phyloP scores from a whole-genome alignment of 2,797 vertebrate genomes.

The Gymnothorax javanicus region DNA sequence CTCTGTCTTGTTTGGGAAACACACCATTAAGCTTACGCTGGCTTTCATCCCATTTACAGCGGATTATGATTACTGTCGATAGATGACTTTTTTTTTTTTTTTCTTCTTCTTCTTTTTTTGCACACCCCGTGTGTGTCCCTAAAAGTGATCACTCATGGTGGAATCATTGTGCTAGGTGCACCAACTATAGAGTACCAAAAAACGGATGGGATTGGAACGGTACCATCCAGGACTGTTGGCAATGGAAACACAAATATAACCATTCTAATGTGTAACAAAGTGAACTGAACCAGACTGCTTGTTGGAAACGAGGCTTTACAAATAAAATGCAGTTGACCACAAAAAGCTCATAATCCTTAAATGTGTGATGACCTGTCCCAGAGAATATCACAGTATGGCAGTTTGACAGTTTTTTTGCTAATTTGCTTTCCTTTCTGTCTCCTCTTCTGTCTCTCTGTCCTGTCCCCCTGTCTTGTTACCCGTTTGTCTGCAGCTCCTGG shows the following conservation, averaged over 20 bases:
- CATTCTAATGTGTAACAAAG: too few relatives aligned
- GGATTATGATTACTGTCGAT: neutral
- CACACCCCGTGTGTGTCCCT: too few relatives aligned
- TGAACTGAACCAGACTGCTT: too few relatives aligned
- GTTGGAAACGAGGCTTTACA: too few relatives aligned
- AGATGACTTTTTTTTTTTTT: neutral
- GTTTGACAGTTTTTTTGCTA: neutral
- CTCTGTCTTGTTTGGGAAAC: neutral
- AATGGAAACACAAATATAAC: too few relatives aligned
- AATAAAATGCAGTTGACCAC: neutral
- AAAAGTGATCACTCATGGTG: too few relatives aligned
- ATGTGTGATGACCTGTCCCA: neutral
- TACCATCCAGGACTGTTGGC: too few relatives aligned
- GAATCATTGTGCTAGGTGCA: too few relatives aligned
- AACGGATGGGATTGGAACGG: too few relatives aligned
- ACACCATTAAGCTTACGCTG: neutral
- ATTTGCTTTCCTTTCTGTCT: constrained; percentile 30
- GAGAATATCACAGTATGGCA: neutral
- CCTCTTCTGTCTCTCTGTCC: constrained; percentile 41
- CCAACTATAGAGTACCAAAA: too few relatives aligned
- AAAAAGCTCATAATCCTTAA: neutral
- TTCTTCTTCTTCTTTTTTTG: too few relatives aligned
- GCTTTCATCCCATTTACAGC: neutral
- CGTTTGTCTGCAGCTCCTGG: constrained; percentile 76
- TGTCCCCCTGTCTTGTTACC: constrained; percentile 18